These are phyloP conservation scores for Cotesia typhae DNA, from an alignment of 1,140 invertebrate species.

Conservation along the genomic window DNA sequence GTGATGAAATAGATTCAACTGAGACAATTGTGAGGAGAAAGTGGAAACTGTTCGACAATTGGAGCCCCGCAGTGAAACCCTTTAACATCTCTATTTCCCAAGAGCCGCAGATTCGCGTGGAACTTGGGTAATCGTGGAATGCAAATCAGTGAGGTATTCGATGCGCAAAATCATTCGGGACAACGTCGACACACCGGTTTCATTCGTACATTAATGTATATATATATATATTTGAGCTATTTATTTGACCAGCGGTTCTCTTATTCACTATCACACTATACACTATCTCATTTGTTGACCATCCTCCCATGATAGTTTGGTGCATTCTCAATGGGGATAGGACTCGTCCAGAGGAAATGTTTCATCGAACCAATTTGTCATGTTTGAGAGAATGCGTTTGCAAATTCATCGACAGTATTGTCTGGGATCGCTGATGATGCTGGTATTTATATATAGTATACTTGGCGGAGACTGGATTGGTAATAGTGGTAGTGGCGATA, in stretches of 20 bases:
- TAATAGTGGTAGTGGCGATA: not conserved
- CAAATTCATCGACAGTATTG: conserved; percentile 25
- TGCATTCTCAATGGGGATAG: conserved; percentile 12
- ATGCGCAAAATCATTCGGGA: conserved; percentile 37
- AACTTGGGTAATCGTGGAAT: conserved; percentile 38
- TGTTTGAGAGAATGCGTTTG: not conserved
- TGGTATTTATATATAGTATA: not conserved
- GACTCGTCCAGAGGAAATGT: conserved; percentile 5
- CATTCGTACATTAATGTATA: not conserved
- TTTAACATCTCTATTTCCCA: conserved; percentile 29
- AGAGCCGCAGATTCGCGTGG: conserved; percentile 26
- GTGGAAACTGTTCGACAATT: conserved; percentile 25
- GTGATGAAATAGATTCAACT: not conserved
- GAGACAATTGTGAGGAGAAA: conserved; percentile 14
- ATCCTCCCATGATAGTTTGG: conserved; percentile 11
- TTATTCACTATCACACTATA: not conserved
- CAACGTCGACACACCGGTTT: conserved; percentile 7
- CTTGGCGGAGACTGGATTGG: not conserved
- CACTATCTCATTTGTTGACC: not conserved
- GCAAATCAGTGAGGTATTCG: conserved; percentile 38
- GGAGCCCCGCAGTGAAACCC: conserved; percentile 2
- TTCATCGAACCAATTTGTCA: conserved; percentile 26
- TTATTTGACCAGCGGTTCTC: not conserved
- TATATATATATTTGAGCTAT: conserved; percentile 10
- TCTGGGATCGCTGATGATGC: not conserved